These are phyloP conservation scores for Tichodroma muraria DNA, from an alignment of 2,113 vertebrate species.

Conservation along the genomic window DNA sequence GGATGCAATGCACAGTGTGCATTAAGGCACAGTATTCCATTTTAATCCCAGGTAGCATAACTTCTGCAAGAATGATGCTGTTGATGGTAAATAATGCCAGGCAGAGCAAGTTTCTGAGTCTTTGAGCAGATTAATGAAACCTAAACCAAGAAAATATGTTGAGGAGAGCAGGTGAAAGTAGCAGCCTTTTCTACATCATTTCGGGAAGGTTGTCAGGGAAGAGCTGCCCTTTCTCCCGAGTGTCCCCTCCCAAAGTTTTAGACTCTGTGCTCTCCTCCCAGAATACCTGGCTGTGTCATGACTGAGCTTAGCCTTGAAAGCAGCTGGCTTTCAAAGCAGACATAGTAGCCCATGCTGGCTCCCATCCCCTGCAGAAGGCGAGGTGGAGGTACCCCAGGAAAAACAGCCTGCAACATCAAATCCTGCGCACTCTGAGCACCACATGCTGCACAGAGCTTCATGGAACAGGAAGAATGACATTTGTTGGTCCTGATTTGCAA, in stretches of 20 bases:
- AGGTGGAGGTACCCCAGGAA: background rate
- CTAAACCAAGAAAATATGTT: background rate
- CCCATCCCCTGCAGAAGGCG: background rate
- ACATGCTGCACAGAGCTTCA: background rate
- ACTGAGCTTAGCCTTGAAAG: background rate
- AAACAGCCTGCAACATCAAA: background rate
- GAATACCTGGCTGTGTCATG: background rate
- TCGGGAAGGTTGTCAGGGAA: background rate
- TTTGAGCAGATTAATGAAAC: background rate
- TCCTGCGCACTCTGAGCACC: background rate
- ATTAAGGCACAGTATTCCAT: background rate
- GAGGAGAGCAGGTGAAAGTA: background rate
- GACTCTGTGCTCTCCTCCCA: background rate
- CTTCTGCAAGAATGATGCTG: background rate
- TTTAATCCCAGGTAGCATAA: background rate
- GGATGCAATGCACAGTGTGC: rapidly evolving
- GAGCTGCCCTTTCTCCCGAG: background rate
- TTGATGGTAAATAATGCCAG: background rate
- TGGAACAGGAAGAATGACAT: background rate
- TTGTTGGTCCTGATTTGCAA: background rate
- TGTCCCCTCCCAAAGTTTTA: background rate
- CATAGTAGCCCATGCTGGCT: background rate
- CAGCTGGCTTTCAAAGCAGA: background rate
- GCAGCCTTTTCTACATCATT: background rate
- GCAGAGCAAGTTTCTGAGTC: background rate